A percentile compares a stretch with the other conserved stretches of the same genome.
phyloP scores from a whole-genome alignment of 2,797 vertebrate genomes.

The Sebastes itinus region DNA sequence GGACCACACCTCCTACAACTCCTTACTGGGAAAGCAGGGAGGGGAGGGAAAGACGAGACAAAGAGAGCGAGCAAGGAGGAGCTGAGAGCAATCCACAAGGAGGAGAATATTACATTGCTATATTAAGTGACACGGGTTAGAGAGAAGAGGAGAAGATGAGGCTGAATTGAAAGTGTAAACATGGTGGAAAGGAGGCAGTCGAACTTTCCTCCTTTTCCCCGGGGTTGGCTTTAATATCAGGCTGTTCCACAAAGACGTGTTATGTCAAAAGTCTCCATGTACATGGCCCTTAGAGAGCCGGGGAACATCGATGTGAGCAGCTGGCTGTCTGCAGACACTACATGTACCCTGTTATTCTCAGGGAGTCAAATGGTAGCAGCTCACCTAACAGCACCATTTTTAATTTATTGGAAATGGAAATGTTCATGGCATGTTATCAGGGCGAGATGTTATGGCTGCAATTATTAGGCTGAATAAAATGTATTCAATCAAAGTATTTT shows the following conservation, averaged over 20 bases:
- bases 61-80: neutral
- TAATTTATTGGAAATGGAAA: slow-evolving; percentile 8
- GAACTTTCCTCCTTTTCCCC: neutral
- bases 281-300: slow-evolving; percentile 4
- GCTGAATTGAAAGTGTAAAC: neutral
- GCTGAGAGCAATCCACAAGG: neutral
- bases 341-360: neutral
- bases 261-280: slow-evolving; percentile 15
- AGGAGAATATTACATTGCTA: neutral
- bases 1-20: slow-evolving; percentile 28
- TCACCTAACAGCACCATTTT: neutral
- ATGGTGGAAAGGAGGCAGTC: neutral
- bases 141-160: neutral
- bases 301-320: neutral
- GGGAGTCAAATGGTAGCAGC: neutral
- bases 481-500: neutral
- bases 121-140: neutral
- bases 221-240: slow-evolving; percentile 9
- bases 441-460: neutral
- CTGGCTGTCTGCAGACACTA: neutral
- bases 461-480: neutral
- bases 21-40: slow-evolving; percentile 4
- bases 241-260: slow-evolving; percentile 1
- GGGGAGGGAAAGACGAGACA: neutral
- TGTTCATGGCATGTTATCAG: neutral